These are phyloP conservation scores for Rhimphoctona megacephalus DNA, from an alignment of 2,888 invertebrate genomes.

Conservation along the genomic window DNA sequence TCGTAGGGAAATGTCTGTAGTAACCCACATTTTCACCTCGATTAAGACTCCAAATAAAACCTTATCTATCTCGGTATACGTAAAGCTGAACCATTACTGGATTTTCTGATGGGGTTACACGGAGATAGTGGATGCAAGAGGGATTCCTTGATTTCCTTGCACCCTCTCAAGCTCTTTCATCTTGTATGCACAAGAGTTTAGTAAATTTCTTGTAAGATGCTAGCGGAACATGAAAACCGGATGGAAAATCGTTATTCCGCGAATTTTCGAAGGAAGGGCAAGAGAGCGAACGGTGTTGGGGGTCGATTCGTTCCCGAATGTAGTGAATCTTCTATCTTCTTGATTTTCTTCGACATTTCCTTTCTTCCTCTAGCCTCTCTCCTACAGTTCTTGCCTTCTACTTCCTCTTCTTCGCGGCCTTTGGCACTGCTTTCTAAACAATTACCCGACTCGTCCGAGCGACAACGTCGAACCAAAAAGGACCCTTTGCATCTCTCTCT, in stretches of 20 bases:
- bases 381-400: conserved; percentile 5
- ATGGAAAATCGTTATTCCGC: conserved; percentile 63
- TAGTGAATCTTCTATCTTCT: conserved; percentile 37
- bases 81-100: neutral
- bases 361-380: conserved; percentile 3
- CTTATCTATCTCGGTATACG: neutral
- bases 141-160: conserved; percentile 52
- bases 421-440: conserved; percentile 62
- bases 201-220: conserved; percentile 26
- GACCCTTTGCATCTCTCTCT: neutral
- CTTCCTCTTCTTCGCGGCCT: conserved; percentile 5
- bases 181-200: neutral
- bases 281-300: neutral
- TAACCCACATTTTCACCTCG: conserved; percentile 41
- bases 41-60: conserved; percentile 46
- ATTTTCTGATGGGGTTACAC: conserved; percentile 22
- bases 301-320: conserved; percentile 38
- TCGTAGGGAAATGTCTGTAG: conserved; percentile 18
- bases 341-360: neutral
- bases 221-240: conserved; percentile 49
- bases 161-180: conserved; percentile 19
- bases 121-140: conserved; percentile 24
- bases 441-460: conserved; percentile 58
- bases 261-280: conserved; percentile 25
- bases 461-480: conserved; percentile 38